These are phyloP conservation scores for Ceratosolen solmsi DNA, from an alignment of 1,140 invertebrate genomes.

Conservation along the genomic window DNA sequence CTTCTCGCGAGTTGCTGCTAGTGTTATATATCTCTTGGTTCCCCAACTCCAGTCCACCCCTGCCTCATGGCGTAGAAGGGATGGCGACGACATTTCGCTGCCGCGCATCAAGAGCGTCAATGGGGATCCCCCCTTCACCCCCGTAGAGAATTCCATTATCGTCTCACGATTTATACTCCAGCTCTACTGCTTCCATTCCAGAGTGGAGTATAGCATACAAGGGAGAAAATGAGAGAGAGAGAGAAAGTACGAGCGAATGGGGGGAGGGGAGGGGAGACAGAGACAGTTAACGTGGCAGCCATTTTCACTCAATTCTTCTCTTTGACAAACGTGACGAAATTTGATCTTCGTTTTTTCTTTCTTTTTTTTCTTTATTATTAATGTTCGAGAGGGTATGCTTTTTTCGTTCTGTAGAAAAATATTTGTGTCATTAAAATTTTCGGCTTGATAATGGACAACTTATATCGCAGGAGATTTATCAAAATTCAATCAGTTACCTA, in stretches of 20 bases:
- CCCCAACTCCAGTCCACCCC: constrained; percentile 41
- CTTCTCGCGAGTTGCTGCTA: neutral
- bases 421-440: constrained; percentile 20
- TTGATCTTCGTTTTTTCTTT: constrained; percentile 35
- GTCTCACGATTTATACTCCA: constrained; percentile 63
- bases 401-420: neutral
- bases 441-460: neutral
- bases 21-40: constrained; percentile 1
- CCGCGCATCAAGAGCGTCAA: constrained; percentile 53
- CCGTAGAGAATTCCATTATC: constrained; percentile 73
- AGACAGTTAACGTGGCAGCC: neutral
- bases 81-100: constrained; percentile 61
- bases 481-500: neutral
- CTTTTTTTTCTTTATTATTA: constrained; percentile 29
- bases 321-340: constrained; percentile 48
- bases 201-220: neutral
- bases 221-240: neutral
- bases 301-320: constrained; percentile 45
- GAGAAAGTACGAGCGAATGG: neutral
- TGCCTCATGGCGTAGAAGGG: neutral
- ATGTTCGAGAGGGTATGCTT: neutral
- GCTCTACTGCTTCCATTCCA: neutral
- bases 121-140: constrained; percentile 49
- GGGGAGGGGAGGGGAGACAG: neutral
- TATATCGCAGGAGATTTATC: neutral